Evolutionary conservation across 2,113 vertebrate genomes (phyloP), one percentile per base, ranked within the genome.

Genomic region (Corydoras sp.): DNA sequence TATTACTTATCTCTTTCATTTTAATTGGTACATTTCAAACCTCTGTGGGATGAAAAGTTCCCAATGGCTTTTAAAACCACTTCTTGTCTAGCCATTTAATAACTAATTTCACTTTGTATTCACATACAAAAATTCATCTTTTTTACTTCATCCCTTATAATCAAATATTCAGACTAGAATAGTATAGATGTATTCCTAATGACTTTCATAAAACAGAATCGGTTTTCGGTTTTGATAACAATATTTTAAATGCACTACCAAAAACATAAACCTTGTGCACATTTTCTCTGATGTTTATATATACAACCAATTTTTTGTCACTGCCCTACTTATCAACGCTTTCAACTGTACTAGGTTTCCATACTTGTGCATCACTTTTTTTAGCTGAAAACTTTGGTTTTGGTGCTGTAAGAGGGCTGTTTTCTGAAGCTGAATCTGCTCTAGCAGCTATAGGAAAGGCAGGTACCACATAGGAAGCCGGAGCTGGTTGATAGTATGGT

Each of bases 361-460:
- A 99, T 87, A 99, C 95, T 89, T 97, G 96, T 75, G 92, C 93
- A 62, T 86, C 86, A 88, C 91, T 59, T 86, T 93, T 98, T 90
- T 95, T 98, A 77, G 97, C 97, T 43, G 91, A 95, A 85, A 98
- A 99, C 80, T 91, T 99, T 69, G 97, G 97, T 88, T 92, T 93
- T 0, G 97, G 97, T 71, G 94, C 92, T 73, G 92, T 86, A 78
- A 76, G 82, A 76, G 87, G 70, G 68, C 84, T 86, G 53, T 89
- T 9, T 84, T 83, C 74, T 78, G 83, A 78, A 62, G 9, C 81
- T 32, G 89, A 85, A 76, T 92, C 92, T 51, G 89, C 90, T 87
- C 90, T 93, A 56, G 90, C 84, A 74, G 89, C 91, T n/a, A 88
- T 71, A 4, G 92, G 87, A 60, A 86, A 87, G 65, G 78, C 82